Evolutionary conservation across 1,140 invertebrate species (phyloP), one percentile per base, ranked within the genome.

Genomic region (Melipona quadrifasciata): DNA sequence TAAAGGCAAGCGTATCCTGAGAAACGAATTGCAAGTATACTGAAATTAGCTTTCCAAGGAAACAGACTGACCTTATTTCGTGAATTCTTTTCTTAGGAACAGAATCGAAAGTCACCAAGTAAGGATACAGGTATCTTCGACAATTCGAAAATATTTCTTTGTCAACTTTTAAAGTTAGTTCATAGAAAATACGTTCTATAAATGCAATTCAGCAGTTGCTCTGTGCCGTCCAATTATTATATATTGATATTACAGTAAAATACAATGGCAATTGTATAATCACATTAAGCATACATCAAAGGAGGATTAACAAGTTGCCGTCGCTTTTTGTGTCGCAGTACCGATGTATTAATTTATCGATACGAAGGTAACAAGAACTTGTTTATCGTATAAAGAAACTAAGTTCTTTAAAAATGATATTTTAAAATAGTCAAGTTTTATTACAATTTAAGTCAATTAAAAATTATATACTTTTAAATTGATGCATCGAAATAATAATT

Each of bases 61-160:
- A 82, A 82, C 80, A 55, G 80, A 82, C 71, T 82, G 80, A 75
- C 80, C 80, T 82, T 65, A 74, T 82, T 82, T 65, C 72, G 47
- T 27, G 39, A 82, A 67, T 82, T 75, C 72, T 75, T 75, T 67
- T 14, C 58, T 39, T 72, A 16, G 61, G 58, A 21, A 31, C 1
- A 75, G 64, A 82, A 82, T 55, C 71, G 31, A 75, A 47, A 47
- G 27, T 31, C 47, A 47, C 72, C 24, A 39, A n/a, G 47, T 24
- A 11, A 75, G 47, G 34, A 55, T 53, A 55, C 34, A 6, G 39
- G 39, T 39, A 64, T 24, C 14, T 74, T 39, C n/a, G 17, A 16
- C 64, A 6, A n/a, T n/a, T 51, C 17, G 58, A 58, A 58, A 51
- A 31, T 2, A 34, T 14, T 64, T 51, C 57, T 74, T 73, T 58